Evolutionary conservation across 2,113 vertebrate genomes (phyloP), one percentile per base, ranked within the genome.

Genomic region (Vanacampus margaritifer): DNA sequence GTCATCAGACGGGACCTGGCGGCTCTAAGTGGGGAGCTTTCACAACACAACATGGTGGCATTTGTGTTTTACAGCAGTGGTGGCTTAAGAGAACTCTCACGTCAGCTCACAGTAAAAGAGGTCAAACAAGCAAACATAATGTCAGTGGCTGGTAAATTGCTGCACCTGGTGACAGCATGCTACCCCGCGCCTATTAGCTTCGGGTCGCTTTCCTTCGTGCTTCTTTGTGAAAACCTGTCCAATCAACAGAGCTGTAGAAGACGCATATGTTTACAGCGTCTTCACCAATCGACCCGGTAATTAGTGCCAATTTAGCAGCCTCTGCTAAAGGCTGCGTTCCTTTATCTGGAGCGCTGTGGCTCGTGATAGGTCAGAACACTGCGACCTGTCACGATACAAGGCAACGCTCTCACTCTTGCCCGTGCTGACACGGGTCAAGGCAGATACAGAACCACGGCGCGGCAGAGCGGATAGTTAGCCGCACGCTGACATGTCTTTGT

Each of bases 401-500:
- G 68, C 71, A 56, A 14, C 57, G 73, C 76, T 71, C 66, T 66
- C 71, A 35, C 72, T 68, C 53, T 75, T 64, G 66, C 68, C 64
- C 51, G 43, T 65, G 63, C 56, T 71, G 73, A 73, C 64, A 65
- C 51, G 68, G 28, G 68, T 65, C 65, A 50, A 45, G 61, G 64
- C 64, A 53, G 62, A 71, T 62, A 72, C 28, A 61, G 43, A 78
- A 37, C 65, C 48, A 8, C 7, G 62, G 70, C 37, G 73, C 41
- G 72, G 68, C 67, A 64, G 78, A 39, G 71, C 72, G 72, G 80
- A 69, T 85, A 83, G 81, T 86, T 83, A 89, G 88, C 82, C 67
- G 80, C 74, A 79, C 87, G 84, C 89, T 89, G 89, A 91, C 75
- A 73, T 92, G 81, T 92, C 93, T 93, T 93, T 95, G 94, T 94